Percentiles rank a stretch among this genome's conserved stretches.
These are phyloP conservation scores for Erpobdella octoculata DNA, from an alignment of 2,888 invertebrate genomes.

Conservation along the genomic window DNA sequence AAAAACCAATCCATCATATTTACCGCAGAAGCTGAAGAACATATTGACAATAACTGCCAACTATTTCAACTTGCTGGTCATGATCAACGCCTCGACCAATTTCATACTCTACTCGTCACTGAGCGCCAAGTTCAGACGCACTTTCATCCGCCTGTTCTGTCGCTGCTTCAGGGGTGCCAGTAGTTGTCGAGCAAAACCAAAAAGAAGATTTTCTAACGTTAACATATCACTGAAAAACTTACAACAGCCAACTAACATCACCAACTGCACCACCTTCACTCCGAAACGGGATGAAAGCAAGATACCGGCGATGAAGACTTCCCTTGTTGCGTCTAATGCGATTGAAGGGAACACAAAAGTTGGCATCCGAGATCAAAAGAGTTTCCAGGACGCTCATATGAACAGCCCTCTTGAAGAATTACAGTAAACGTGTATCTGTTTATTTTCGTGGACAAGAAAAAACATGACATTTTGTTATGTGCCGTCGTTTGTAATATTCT, in stretches of 20 bases:
- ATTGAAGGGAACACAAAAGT: too few relatives aligned
- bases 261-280: not conserved
- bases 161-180: slow-evolving; percentile 26
- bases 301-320: too few relatives aligned
- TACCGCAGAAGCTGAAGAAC: slow-evolving; percentile 25
- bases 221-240: slow-evolving; percentile 9
- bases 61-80: slow-evolving; percentile 65
- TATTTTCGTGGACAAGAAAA: too few relatives aligned
- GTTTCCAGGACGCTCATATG: too few relatives aligned
- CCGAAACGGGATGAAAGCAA: too few relatives aligned
- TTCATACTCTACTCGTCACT: slow-evolving; percentile 71
- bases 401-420: too few relatives aligned
- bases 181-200: not conserved
- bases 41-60: slow-evolving; percentile 58
- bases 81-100: slow-evolving; percentile 68
- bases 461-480: too few relatives aligned
- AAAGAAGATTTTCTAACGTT: not conserved
- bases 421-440: too few relatives aligned
- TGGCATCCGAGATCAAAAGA: too few relatives aligned
- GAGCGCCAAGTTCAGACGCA: slow-evolving; percentile 51
- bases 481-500: too few relatives aligned
- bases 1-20: too few relatives aligned
- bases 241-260: not conserved
- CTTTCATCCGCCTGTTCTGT: slow-evolving; percentile 36
- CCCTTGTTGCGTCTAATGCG: too few relatives aligned